phyloP scores from a whole-genome alignment of 1,140 invertebrate genomes.

The Diachasma alloeum region DNA sequence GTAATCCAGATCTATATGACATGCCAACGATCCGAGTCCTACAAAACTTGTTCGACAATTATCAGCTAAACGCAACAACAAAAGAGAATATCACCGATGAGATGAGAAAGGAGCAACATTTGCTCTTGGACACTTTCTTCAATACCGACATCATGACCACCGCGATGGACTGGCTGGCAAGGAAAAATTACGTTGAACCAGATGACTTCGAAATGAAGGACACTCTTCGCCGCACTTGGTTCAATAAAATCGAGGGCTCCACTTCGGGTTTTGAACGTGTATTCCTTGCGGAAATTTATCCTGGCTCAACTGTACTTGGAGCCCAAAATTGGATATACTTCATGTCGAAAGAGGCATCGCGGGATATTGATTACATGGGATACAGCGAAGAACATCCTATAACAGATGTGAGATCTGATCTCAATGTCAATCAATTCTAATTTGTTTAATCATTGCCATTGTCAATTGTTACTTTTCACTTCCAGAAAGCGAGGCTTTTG shows the following conservation, averaged over 20 bases:
- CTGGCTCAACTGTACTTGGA: conserved; percentile 72
- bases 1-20: conserved; percentile 39
- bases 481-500: conserved; percentile 73
- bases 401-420: conserved; percentile 69
- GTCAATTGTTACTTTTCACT: conserved; percentile 17
- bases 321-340: conserved; percentile 90
- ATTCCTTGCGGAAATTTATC: conserved; percentile 83
- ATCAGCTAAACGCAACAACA: conserved; percentile 73
- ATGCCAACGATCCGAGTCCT: conserved; percentile 69
- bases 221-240: conserved; percentile 80
- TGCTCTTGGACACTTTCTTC: conserved; percentile 69
- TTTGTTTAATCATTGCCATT: conserved; percentile 18
- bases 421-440: conserved; percentile 18
- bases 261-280: conserved; percentile 89
- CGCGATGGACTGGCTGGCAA: conserved; percentile 66
- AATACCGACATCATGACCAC: conserved; percentile 69
- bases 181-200: conserved; percentile 58
- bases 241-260: conserved; percentile 78
- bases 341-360: conserved; percentile 72
- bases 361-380: conserved; percentile 79
- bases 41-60: conserved; percentile 74
- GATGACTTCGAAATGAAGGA: conserved; percentile 70
- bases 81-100: conserved; percentile 77
- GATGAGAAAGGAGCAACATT: conserved; percentile 66
- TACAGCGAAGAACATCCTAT: conserved; percentile 74